Evolutionary conservation across 2,797 vertebrate species (phyloP), one percentile per base, ranked within the genome.

Genomic region (Coregonus suidteri): DNA sequence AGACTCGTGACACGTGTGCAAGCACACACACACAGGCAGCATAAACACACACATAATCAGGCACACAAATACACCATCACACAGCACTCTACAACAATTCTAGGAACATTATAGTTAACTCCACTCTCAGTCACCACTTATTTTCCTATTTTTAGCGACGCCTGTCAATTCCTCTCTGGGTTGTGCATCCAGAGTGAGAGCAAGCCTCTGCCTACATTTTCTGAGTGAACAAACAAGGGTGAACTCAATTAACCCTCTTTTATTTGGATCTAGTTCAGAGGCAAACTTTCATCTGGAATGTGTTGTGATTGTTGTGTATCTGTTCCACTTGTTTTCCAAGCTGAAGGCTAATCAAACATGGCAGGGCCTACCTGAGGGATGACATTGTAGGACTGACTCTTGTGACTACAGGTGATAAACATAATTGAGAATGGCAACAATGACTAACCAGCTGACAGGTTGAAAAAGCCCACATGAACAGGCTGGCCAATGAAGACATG

Each of bases 201-300:
- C 1, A 72, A 75, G 71, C 68, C 41, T 76, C 31, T 73, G 76
- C 77, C 71, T 80, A 15, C 4, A 25, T 82, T 82, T 69, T 76
- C 78, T 1, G 4, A 75, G 75, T 74, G 79, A 84, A 78, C 79
- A 83, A 78, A 82, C 79, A 82, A 1, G 15, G 83, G 83, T 83
- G 81, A 87, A 85, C 82, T 76, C 80, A 85, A 87, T 89, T 88
- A 88, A 83, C 81, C 67, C 70, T 78, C 6, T 15, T 75, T 75
- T 59, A 69, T 80, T 75, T 75, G 73, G n/a, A 79, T 82, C 79
- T 81, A 75, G 41, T 79, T 78, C 52, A 37, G 70, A 81, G 70
- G 56, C 59, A 64, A 53, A 3, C 37, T 75, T 67, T n/a, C 16
- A 11, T 41, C 62, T 0, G 4, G 14, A 67, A 30, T 67, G n/a